phyloP scores from a whole-genome alignment of 2,888 invertebrate species.

The Drosophila hawaiiensis region DNA sequence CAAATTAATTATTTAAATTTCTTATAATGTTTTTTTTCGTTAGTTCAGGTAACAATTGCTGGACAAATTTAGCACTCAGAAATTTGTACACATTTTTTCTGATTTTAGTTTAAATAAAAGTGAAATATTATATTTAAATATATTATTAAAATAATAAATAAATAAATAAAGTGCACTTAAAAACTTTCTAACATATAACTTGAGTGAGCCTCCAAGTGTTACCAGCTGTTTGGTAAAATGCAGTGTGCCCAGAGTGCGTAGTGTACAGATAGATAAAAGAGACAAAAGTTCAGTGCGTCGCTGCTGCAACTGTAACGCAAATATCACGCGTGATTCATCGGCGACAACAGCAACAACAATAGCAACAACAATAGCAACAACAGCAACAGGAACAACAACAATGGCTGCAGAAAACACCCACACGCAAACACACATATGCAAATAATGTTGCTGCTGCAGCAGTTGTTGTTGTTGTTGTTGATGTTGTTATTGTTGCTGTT shows the following conservation, averaged over 20 bases:
- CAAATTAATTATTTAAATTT: not conserved
- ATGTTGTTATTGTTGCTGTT: not conserved
- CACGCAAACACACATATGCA: constrained; percentile 61
- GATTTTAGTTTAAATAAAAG: not conserved
- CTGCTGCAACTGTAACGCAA: constrained; percentile 56
- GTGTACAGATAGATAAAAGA: constrained; percentile 31
- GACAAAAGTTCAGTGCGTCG: constrained; percentile 58
- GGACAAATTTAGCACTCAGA: not conserved
- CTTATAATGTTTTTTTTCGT: not conserved
- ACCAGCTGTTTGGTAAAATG: not conserved
- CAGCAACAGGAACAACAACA: constrained; percentile 24
- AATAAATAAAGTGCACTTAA: not conserved
- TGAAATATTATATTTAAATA: not conserved
- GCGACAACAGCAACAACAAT: constrained; percentile 32
- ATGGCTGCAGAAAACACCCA: constrained; percentile 55
- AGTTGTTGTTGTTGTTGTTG: constrained; percentile 15
- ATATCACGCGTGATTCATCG: constrained; percentile 77
- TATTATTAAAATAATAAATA: too few relatives aligned
- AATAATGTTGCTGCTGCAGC: constrained; percentile 39
- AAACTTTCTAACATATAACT: not conserved
- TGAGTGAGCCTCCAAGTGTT: not conserved
- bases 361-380: constrained; percentile 12
- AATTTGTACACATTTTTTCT: not conserved
- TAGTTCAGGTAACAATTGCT: not conserved
- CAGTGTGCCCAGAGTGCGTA: not conserved